Base-by-base conservation (phyloP, 2,113 vertebrate genomes). In the Nansenia antarctica region DNA sequence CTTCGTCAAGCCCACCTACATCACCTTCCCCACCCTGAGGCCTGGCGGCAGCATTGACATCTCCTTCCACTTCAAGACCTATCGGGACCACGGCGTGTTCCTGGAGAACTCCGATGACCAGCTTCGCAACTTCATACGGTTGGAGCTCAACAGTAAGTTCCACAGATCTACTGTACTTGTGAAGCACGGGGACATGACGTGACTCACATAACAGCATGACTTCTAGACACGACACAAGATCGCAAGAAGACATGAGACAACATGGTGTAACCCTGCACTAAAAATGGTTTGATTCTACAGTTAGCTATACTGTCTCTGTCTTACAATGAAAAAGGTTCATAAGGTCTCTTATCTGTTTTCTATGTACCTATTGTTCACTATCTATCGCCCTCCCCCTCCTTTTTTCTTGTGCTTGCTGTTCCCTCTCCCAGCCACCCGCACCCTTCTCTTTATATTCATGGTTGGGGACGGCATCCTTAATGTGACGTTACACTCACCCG, bases 21-120 rank as follows among this genome's bases (percentile, higher is more conserved):
- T 99, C n/a, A 90, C 94, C 59, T 99, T 98, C 64, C 97, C 97
- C 49, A 92, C 96, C 11, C 95, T 99, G 83, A 93, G 70, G n/a
- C 94, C 95, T 9, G 96, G 95, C 75, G 89, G 93, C 69, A 98
- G 94, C n/a, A 93, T 94, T 0, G 98, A 99, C 77, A 94, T 99
- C 81, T 98, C 96, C 74, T 98, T 99, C 88, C 96, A 96, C 92
- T 99, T 99, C 88, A 96, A 95, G 88, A 99, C 98, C 54, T 97
- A 97, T 0, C 91, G 96, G 5, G 87, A 74, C 2, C 89, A 94
- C 0, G 92, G 97, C 0, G 96, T 97, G 80, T 99, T 99, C 84
- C 77, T 99, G 65, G 98, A 99, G 85, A 98, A 95, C 58, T 94
- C 94, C 0, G 95, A 95, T 31, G 93, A 95, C 35, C 89, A 90